phyloP scores from a whole-genome alignment of 1,140 invertebrate genomes.

The Drosophila dunni region DNA sequence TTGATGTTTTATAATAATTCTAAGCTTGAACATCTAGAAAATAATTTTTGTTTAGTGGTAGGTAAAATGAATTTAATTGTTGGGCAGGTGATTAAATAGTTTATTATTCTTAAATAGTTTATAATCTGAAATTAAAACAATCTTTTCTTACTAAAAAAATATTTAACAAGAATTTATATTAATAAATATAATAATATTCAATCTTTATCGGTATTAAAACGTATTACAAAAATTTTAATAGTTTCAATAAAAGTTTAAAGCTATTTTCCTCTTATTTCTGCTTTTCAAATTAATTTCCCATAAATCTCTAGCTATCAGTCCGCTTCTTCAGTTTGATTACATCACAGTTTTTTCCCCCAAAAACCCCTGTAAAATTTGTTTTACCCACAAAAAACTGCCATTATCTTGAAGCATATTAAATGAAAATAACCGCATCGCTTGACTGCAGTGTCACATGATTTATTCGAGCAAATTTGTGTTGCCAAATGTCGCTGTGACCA shows the following conservation, averaged over 20 bases:
- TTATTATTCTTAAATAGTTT: no score
- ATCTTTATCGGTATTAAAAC: no score
- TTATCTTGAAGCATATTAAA: constrained; percentile 20
- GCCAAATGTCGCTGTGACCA: constrained; percentile 66
- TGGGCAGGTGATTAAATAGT: background rate
- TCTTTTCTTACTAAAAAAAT: no score
- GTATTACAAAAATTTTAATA: no score
- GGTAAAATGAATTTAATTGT: background rate
- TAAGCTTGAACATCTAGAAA: background rate
- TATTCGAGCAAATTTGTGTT: constrained; percentile 48
- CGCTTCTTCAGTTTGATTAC: no score
- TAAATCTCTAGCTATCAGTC: no score
- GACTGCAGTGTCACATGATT: constrained; percentile 54
- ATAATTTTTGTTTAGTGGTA: background rate
- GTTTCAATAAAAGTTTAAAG: no score
- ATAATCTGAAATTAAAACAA: no score
- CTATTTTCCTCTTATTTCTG: background rate
- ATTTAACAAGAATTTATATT: no score
- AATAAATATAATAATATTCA: no score
- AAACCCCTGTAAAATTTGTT: background rate
- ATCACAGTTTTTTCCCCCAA: no score
- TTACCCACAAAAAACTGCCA: background rate
- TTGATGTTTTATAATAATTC: constrained; percentile 1
- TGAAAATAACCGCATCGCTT: constrained; percentile 28
- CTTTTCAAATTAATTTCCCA: no score